A percentile compares a stretch with the other conserved stretches of the same genome.
Evolutionary conservation across 2,113 vertebrate species (phyloP).

Genomic region (Genyomyrus donnyi): DNA sequence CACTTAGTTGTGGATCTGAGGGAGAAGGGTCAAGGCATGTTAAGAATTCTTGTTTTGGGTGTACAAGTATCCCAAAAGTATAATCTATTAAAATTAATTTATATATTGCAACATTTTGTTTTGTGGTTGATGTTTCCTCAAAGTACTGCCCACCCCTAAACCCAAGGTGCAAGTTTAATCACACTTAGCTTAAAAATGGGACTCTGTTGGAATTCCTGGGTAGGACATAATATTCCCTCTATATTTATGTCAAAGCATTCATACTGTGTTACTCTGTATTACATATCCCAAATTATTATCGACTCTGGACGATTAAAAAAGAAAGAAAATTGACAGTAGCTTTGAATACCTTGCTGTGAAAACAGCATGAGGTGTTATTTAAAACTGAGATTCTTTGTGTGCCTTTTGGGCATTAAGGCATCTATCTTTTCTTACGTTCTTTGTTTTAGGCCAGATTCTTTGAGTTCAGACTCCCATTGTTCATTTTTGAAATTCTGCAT

Average conservation of each 20-base stretch:
- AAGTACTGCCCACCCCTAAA: not conserved
- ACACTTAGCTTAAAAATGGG: not conserved
- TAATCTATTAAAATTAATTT: not conserved
- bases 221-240: not conserved
- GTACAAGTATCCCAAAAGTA: not conserved
- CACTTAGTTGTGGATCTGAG: constrained; percentile 30
- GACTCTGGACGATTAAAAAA: not conserved
- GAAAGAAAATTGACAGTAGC: not conserved
- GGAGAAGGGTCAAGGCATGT: not conserved
- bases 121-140: not conserved
- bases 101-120: not conserved
- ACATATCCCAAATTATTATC: not conserved
- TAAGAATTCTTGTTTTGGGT: not conserved
- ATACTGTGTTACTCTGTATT: not conserved
- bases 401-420: not conserved
- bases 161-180: not conserved
- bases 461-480: not conserved
- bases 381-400: not conserved
- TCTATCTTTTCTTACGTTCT: not conserved
- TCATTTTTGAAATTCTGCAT: not conserved
- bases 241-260: not conserved
- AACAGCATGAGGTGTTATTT: not conserved
- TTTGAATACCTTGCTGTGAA: not conserved
- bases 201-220: not conserved
- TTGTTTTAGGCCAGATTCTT: not conserved